Base-by-base conservation (phyloP, 2,888 invertebrate species). In the Toxonevra muliebris region DNA sequence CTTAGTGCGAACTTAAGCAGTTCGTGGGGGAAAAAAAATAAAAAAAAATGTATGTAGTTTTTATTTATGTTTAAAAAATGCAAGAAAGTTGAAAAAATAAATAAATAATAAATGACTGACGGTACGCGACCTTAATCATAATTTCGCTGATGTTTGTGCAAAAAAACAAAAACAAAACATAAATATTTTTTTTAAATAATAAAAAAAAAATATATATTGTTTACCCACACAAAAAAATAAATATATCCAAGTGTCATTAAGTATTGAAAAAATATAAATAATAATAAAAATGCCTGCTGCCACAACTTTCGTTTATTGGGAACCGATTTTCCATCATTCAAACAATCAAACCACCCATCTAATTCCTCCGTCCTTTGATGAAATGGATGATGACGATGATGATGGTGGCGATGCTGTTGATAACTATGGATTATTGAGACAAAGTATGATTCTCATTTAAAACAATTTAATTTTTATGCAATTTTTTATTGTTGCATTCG, bases 301-400 rank as follows among this genome's bases (percentile, higher is more conserved):
- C 40, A 48, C 48, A 54, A 73, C 76, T 45, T 69, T 76, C 52
- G 74, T 75, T 42, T 76, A 75, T 55, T 71, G 76, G 45, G 76
- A 76, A 68, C 75, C 75, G 48, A 59, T 74, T 63, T 30, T 30
- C 2, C 30, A 7, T 30, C 30, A 30, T 30, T 30, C 30, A 30
- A 30, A 30, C 30, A 30, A 30, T 30, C 30, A 30, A 30, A 30
- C 30, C 3, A 30, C 2, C 30, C 30, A 30, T 7, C 30, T 30
- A 2, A 30, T 30, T 30, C 30, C 30, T 30, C 30, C 7, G 30
- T 30, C 30, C 30, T 30, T 30, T 30, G 30, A 30, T 2, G 30
- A 30, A 30, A 30, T 30, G 30, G 30, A 30, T 7, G 30, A 30
- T 30, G 30, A 30, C 7, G 30, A 30, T 30, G 30, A 30, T 30